Conservation (phyloP, 1,140 invertebrate genomes). For the Panagrolaimus sp. region DNA sequence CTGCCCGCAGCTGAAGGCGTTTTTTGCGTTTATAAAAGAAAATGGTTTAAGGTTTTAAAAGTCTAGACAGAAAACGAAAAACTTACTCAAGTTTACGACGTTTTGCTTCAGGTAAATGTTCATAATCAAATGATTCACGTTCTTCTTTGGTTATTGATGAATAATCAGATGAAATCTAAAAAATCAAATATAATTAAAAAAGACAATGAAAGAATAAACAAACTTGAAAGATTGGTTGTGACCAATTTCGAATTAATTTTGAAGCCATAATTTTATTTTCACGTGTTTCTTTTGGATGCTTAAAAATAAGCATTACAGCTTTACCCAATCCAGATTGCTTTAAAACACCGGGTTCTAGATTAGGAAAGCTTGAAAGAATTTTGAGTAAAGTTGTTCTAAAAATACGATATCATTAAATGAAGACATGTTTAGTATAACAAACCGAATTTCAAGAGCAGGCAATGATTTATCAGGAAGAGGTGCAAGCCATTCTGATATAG, state of each 20-base stretch:
- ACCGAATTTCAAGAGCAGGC: slow-evolving; percentile 76
- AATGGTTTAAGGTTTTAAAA: too few species aligned
- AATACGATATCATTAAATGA: slow-evolving; percentile 56
- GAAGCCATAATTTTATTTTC: slow-evolving; percentile 82
- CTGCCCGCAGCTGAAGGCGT: too few species aligned
- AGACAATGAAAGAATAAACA: background rate
- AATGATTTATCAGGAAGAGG: slow-evolving; percentile 93
- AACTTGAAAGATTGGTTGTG: slow-evolving; percentile 54
- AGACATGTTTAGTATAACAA: slow-evolving; percentile 62
- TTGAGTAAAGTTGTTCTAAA: slow-evolving; percentile 79
- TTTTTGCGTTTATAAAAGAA: too few species aligned
- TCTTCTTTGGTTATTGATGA: slow-evolving; percentile 71
- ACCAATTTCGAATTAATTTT: slow-evolving; percentile 72
- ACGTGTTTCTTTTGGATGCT: slow-evolving; percentile 94
- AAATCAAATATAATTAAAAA: slow-evolving; percentile 14
- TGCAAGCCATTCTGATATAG: slow-evolving; percentile 74
- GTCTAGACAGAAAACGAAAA: background rate
- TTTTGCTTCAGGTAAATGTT: slow-evolving; percentile 70
- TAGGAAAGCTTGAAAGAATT: slow-evolving; percentile 60
- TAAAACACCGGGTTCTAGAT: slow-evolving; percentile 65
- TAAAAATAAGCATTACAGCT: slow-evolving; percentile 98
- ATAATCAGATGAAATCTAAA: slow-evolving; percentile 70
- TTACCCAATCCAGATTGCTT: slow-evolving; percentile 82
- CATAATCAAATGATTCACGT: slow-evolving; percentile 79
- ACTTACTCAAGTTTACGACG: slow-evolving; percentile 60